Conservation (phyloP, 2,888 invertebrate genomes). For the Megaustenia siamemsis region DNA sequence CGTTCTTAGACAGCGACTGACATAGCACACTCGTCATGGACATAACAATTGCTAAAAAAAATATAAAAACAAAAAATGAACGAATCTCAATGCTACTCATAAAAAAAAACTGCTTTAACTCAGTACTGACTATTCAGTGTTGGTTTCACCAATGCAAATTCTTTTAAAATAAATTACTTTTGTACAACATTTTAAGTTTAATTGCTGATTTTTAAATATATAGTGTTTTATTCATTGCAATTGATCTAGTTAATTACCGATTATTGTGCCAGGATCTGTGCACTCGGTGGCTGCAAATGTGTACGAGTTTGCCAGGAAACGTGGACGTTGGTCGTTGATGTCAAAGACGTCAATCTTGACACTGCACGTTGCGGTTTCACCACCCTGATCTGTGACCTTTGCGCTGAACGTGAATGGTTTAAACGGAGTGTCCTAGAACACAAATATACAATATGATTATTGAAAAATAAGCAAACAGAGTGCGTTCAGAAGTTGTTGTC, state of each 20-base stretch:
- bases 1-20: no score
- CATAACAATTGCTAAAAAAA: no score
- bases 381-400: conserved; percentile 42
- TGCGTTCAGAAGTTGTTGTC: no score
- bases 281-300: conserved; percentile 47
- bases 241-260: conserved; percentile 31
- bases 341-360: conserved; percentile 28
- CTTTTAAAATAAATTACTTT: no score
- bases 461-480: no score
- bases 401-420: not conserved
- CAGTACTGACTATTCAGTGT: no score
- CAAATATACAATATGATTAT: not conserved
- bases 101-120: no score
- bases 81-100: no score
- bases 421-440: not conserved
- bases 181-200: no score
- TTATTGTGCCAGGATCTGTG: conserved; percentile 40
- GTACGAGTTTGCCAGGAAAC: conserved; percentile 35
- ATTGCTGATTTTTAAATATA: not conserved
- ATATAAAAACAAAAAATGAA: no score
- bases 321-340: conserved; percentile 40
- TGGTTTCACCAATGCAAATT: no score
- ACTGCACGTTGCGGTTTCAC: not conserved
- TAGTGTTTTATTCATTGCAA: not conserved
- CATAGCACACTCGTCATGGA: no score